These are phyloP conservation scores for Nothobranchius furzeri DNA, from an alignment of 2,113 vertebrate species.

Conservation along the genomic window DNA sequence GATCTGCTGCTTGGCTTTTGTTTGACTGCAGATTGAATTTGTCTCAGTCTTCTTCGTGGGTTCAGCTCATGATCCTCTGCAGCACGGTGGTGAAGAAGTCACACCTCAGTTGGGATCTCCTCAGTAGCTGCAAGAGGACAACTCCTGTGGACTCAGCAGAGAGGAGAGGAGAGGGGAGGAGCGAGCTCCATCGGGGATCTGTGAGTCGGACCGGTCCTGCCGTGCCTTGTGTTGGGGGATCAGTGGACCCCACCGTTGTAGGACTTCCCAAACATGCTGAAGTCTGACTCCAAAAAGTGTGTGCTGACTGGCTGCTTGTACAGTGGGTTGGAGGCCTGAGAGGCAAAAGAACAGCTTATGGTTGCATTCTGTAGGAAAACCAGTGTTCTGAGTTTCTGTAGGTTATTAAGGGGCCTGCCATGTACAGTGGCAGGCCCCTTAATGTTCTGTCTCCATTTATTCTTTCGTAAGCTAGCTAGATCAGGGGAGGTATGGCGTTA, in stretches of 20 bases:
- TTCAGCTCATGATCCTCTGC: conserved; percentile 37
- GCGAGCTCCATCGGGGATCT: conserved; percentile 14
- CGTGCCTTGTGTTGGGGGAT: conserved; percentile 63
- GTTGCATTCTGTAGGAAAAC: not conserved
- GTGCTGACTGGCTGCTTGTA: conserved; percentile 92
- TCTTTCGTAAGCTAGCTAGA: no score
- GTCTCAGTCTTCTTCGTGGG: not conserved
- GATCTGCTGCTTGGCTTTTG: no score
- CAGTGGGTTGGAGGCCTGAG: conserved; percentile 93
- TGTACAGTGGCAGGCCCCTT: no score
- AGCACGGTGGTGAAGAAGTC: not conserved
- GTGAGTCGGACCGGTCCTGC: conserved; percentile 74
- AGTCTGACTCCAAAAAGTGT: conserved; percentile 85
- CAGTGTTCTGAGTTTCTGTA: no score
- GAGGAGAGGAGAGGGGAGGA: conserved; percentile 7
- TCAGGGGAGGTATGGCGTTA: no score
- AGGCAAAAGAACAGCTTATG: not conserved
- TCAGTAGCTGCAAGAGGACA: conserved; percentile 12
- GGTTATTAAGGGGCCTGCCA: no score
- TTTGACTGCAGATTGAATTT: no score
- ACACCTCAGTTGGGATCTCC: not conserved
- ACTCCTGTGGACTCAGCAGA: not conserved
- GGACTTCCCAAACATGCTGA: conserved; percentile 87
- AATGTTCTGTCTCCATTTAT: no score
- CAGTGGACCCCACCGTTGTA: conserved; percentile 92